Conservation (phyloP, 2,113 vertebrate genomes). For the Callipepla squamata region DNA sequence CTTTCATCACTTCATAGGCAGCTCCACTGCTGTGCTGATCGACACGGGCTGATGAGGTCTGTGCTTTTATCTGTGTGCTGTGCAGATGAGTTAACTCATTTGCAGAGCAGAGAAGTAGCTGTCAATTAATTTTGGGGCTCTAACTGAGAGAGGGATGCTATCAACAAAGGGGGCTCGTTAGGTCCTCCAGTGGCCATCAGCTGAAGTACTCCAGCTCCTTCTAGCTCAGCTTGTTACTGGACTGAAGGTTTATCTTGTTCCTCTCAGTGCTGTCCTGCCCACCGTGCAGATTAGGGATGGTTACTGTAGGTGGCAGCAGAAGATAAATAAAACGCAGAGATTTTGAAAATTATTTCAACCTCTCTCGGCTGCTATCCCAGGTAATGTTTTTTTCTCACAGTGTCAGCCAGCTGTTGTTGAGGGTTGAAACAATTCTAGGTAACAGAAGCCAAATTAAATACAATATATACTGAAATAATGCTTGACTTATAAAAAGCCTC, state of each 20-base stretch:
- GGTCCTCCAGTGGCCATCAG: not conserved
- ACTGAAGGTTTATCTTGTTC: not conserved
- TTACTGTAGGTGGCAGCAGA: slow-evolving; percentile 83
- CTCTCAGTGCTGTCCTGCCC: not conserved
- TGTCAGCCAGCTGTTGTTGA: slow-evolving; percentile 1
- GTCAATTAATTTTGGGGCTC: not conserved
- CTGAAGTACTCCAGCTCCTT: not conserved
- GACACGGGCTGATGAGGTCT: not conserved
- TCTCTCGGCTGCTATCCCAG: not conserved
- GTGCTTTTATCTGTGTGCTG: not conserved
- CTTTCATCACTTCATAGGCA: not conserved
- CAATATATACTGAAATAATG: slow-evolving; percentile 28
- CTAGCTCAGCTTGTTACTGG: not conserved
- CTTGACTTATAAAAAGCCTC: not conserved
- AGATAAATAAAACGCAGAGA: slow-evolving; percentile 55
- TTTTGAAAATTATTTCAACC: not conserved
- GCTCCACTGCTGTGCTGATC: not conserved
- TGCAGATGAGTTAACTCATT: not conserved
- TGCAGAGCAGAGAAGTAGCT: not conserved
- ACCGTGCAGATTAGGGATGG: slow-evolving; percentile 35
- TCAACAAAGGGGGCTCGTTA: not conserved
- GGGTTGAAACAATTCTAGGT: slow-evolving; percentile 1
- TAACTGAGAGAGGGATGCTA: not conserved
- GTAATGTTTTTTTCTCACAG: not conserved
- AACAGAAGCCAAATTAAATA: slow-evolving; percentile 22